Evolutionary conservation across 92 coral and sea anemone species (phyloP).

Genomic region (Porites divaricata): DNA sequence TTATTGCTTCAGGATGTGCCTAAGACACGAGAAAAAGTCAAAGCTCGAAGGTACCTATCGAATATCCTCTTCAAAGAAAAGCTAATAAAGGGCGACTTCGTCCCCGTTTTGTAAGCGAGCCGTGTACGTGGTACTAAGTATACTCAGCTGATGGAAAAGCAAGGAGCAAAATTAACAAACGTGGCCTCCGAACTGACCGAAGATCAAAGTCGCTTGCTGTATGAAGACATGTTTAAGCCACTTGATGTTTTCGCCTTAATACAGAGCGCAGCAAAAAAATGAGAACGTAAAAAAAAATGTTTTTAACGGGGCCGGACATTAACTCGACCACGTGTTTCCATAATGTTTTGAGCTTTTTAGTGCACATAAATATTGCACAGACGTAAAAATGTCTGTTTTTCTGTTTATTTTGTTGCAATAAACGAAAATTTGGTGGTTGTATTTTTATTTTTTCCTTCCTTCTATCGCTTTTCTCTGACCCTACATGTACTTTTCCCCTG

Average conservation of each 20-base stretch:
- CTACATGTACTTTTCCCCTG: no score
- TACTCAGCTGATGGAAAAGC: neutral
- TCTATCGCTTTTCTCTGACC: no score
- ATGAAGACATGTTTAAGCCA: slow-evolving; percentile 6
- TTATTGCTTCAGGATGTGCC: neutral
- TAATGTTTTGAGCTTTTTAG: no score
- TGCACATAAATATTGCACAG: no score
- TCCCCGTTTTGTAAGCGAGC: neutral
- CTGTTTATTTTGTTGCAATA: no score
- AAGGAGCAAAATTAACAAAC: neutral
- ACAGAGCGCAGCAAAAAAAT: neutral
- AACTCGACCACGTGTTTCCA: no score
- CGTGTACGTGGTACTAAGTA: neutral
- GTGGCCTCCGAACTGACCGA: neutral
- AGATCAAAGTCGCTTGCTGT: slow-evolving; percentile 7
- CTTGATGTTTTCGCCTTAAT: neutral
- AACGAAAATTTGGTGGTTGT: no score
- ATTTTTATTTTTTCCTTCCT: no score
- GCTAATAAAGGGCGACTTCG: neutral
- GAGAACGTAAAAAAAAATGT: no score
- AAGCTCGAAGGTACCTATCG: neutral
- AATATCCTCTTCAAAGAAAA: neutral
- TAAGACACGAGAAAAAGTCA: neutral
- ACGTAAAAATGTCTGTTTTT: no score
- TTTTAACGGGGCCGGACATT: no score